Conservation (phyloP, 1,140 invertebrate species). For the Aporrectodea caliginosa region DNA sequence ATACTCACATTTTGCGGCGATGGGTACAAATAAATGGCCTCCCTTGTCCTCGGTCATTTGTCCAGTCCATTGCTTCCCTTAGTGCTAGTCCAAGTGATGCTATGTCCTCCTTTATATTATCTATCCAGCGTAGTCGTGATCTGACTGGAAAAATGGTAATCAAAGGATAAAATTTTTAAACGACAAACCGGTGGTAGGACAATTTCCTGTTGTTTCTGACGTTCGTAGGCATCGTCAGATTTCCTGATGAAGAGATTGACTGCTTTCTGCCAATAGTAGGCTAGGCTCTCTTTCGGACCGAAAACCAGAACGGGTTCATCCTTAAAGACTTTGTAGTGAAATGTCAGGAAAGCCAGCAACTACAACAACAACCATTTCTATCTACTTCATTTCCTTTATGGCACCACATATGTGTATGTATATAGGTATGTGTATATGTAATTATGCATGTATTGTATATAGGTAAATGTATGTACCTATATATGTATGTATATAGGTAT, state of each 20-base stretch:
- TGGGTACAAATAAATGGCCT: no score
- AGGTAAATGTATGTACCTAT: not conserved
- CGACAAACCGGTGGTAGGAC: constrained; percentile 45
- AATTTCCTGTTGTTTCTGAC: constrained; percentile 40
- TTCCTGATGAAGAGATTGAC: constrained; percentile 29
- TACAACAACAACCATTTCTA: constrained; percentile 35
- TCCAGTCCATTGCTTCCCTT: no score
- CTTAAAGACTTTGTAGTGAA: constrained; percentile 37
- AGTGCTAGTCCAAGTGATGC: no score
- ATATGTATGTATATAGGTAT: not conserved
- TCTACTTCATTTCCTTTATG: no score
- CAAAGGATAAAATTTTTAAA: no score
- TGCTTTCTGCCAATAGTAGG: constrained; percentile 45
- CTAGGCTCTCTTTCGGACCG: constrained; percentile 37
- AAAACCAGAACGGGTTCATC: constrained; percentile 41
- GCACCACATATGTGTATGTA: not conserved
- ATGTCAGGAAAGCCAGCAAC: constrained; percentile 44
- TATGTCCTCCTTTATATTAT: no score
- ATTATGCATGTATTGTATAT: not conserved
- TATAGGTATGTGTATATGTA: not conserved
- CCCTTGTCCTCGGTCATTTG: no score
- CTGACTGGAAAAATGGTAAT: no score
- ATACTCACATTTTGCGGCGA: no score
- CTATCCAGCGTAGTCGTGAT: no score
- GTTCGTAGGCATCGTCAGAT: constrained; percentile 26